phyloP scores from a whole-genome alignment of 2,797 vertebrate species.

The Ciconia nigra region DNA sequence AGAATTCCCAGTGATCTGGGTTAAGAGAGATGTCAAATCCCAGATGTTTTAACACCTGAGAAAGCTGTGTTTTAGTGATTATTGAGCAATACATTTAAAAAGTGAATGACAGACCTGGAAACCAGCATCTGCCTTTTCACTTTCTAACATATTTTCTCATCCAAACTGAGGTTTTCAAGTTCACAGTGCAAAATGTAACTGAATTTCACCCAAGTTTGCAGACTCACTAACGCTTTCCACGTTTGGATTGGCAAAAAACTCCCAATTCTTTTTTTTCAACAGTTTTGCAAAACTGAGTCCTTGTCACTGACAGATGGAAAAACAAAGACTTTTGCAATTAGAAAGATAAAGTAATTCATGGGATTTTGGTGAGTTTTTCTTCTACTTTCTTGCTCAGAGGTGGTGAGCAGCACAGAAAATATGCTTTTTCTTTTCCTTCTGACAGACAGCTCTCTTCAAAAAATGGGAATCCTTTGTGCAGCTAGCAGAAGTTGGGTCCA shows the following conservation, averaged over 20 bases:
- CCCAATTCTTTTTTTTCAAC: background rate
- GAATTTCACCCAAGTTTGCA: constrained; percentile 49
- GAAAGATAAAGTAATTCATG: background rate
- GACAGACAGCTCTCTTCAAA: background rate
- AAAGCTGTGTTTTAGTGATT: constrained; percentile 27
- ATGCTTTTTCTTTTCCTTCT: background rate
- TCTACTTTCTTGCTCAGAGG: background rate
- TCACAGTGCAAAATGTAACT: constrained; percentile 58
- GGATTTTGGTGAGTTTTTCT: background rate
- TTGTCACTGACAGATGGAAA: constrained; percentile 53
- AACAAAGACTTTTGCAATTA: constrained; percentile 35
- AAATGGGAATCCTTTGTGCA: background rate
- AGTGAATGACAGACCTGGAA: constrained; percentile 65
- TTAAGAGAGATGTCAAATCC: constrained; percentile 19
- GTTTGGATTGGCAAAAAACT: background rate
- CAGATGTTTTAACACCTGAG: constrained; percentile 53
- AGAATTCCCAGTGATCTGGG: constrained; percentile 5
- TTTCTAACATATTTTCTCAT: constrained; percentile 58
- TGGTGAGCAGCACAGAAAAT: background rate
- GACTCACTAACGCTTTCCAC: background rate
- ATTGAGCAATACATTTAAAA: constrained; percentile 39
- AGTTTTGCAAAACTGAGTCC: constrained; percentile 38
- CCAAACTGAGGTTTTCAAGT: constrained; percentile 57
- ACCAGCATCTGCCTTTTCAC: constrained; percentile 58
- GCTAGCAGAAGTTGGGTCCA: background rate